Percentiles rank a stretch among this genome's conserved stretches.
phyloP scores from a whole-genome alignment of 2,797 vertebrate genomes.

The Liparis tanakae region DNA sequence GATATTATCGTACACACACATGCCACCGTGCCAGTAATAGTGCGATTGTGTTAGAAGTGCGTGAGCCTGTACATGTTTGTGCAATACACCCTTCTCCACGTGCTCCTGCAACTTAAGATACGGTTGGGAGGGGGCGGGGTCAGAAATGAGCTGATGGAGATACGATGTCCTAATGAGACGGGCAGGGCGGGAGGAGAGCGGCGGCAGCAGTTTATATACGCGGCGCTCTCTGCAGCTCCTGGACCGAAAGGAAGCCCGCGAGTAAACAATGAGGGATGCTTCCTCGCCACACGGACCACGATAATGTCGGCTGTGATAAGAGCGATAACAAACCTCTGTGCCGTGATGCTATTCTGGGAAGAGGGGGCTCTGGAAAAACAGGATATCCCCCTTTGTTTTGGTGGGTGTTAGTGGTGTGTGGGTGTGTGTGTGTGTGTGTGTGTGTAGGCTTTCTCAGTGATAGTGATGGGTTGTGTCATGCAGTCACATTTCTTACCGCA shows the following conservation, averaged over 20 bases:
- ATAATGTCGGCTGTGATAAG: slow-evolving; percentile 65
- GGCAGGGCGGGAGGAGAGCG: slow-evolving; percentile 19
- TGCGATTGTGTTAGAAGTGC: slow-evolving; percentile 35
- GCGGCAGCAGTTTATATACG: slow-evolving; percentile 27
- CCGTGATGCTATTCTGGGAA: slow-evolving; percentile 74
- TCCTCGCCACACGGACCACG: slow-evolving; percentile 65
- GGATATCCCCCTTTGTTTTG: slow-evolving; percentile 78
- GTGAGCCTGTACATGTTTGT: slow-evolving; percentile 49
- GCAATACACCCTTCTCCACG: slow-evolving; percentile 37
- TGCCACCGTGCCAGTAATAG: slow-evolving; percentile 10
- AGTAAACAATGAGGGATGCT: slow-evolving; percentile 73
- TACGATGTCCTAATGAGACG: slow-evolving; percentile 45
- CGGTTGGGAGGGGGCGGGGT: slow-evolving; percentile 22
- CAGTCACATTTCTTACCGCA: background rate
- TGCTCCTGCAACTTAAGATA: slow-evolving; percentile 37
- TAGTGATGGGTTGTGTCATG: slow-evolving; percentile 16
- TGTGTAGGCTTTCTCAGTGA: slow-evolving; percentile 6
- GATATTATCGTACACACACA: slow-evolving; percentile 10
- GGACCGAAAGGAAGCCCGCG: slow-evolving; percentile 62
- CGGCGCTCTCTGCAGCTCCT: slow-evolving; percentile 18
- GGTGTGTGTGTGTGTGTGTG: slow-evolving; percentile 19
- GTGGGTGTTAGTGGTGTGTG: slow-evolving; percentile 45
- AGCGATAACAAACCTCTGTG: slow-evolving; percentile 66
- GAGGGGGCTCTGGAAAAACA: slow-evolving; percentile 76
- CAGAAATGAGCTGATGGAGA: slow-evolving; percentile 51